These are phyloP conservation scores for Delichon dasypus DNA, from an alignment of 2,797 vertebrate species.

Conservation along the genomic window DNA sequence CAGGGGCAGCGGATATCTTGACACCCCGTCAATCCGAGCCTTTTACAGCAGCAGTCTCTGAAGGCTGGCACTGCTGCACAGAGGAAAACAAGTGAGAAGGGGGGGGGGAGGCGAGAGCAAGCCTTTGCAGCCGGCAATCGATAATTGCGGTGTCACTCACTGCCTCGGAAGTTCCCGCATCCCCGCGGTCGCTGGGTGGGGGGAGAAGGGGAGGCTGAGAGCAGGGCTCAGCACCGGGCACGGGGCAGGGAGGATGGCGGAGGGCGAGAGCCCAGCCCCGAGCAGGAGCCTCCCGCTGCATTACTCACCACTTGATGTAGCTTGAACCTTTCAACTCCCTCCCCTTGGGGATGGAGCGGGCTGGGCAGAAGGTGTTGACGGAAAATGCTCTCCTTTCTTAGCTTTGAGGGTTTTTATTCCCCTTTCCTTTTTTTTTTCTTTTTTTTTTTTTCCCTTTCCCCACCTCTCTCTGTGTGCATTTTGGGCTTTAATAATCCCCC, in stretches of 20 bases:
- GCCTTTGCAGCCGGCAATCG: slow-evolving; percentile 47
- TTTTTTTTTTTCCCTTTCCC: background rate
- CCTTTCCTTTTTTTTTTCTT: background rate
- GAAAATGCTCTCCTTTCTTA: slow-evolving; percentile 10
- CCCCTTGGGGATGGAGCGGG: slow-evolving; percentile 32
- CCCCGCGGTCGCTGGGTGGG: background rate
- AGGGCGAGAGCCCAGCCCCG: background rate
- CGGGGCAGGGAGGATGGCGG: background rate
- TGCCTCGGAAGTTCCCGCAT: slow-evolving; percentile 50
- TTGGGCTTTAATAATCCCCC: background rate
- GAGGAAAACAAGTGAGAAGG: slow-evolving; percentile 64
- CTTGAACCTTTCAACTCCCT: slow-evolving; percentile 66
- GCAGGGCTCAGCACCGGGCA: background rate
- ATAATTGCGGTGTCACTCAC: slow-evolving; percentile 63
- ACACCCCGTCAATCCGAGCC: slow-evolving; percentile 61
- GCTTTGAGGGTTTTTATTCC: background rate
- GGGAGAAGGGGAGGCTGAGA: background rate
- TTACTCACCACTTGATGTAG: slow-evolving; percentile 63
- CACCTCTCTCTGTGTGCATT: background rate
- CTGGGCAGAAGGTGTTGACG: slow-evolving; percentile 47
- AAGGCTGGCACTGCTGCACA: slow-evolving; percentile 64
- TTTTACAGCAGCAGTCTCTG: slow-evolving; percentile 60
- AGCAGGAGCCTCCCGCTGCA: slow-evolving; percentile 25
- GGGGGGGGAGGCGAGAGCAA: slow-evolving; percentile 47
- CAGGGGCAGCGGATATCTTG: slow-evolving; percentile 60